Conservation (phyloP, 2,888 invertebrate genomes). For the Catocala fraxini region DNA sequence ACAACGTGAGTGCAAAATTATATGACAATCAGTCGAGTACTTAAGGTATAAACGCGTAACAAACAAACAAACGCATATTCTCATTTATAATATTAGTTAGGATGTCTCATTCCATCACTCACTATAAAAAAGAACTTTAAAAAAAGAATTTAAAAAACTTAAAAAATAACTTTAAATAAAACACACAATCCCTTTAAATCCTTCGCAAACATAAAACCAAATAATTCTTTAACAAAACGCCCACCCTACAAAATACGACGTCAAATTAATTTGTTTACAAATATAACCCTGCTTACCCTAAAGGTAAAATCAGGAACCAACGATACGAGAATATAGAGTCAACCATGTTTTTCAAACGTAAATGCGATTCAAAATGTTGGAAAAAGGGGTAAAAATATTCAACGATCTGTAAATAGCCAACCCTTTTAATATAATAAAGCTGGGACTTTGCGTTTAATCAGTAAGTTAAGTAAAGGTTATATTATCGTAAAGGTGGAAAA, state of each 20-base stretch:
- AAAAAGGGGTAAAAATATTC: conserved; percentile 26
- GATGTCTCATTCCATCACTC: too few relatives aligned
- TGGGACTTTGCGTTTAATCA: conserved; percentile 32
- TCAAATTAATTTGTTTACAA: conserved; percentile 32
- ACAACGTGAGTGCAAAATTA: too few relatives aligned
- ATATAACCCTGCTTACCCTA: conserved; percentile 21
- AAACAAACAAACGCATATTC: too few relatives aligned
- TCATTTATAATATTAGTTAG: too few relatives aligned
- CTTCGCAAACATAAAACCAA: conserved; percentile 15
- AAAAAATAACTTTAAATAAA: not conserved
- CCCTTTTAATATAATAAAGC: conserved; percentile 50
- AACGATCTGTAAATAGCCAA: conserved; percentile 40
- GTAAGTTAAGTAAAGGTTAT: conserved; percentile 14
- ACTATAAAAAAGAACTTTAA: not conserved
- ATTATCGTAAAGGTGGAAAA: conserved; percentile 1
- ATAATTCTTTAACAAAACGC: conserved; percentile 28
- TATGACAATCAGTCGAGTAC: too few relatives aligned
- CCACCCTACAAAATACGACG: conserved; percentile 15
- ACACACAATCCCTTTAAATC: not conserved
- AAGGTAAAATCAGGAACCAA: conserved; percentile 16
- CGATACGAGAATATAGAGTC: conserved; percentile 14
- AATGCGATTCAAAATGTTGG: conserved; percentile 21
- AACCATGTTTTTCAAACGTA: conserved; percentile 25
- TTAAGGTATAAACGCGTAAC: too few relatives aligned
- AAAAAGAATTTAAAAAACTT: too few relatives aligned